Conservation (phyloP, 2,113 vertebrate species). For the Acanthisitta chloris region DNA sequence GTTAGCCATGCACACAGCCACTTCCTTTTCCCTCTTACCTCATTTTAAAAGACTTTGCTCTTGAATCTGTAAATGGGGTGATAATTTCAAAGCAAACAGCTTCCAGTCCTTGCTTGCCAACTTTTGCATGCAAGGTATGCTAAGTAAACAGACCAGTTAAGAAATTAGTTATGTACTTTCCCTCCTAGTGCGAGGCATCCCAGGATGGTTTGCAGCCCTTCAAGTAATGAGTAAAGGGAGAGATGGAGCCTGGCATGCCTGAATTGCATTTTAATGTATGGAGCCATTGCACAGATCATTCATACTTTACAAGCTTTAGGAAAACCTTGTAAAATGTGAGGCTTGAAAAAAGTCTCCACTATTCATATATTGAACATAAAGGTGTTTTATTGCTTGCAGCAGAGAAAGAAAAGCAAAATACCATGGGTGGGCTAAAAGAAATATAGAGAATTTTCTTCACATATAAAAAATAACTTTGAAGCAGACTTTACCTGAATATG, state of each 20-base stretch:
- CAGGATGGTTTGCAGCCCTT: not conserved
- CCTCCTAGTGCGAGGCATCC: not conserved
- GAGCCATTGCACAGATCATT: not conserved
- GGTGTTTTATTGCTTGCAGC: not conserved
- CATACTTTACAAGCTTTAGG: not conserved
- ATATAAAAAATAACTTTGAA: not conserved
- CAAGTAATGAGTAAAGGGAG: not conserved
- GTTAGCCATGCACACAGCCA: not conserved
- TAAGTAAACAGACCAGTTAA: slow-evolving; percentile 58
- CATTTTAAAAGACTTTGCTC: slow-evolving; percentile 37
- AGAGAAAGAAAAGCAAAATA: not conserved
- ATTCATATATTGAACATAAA: not conserved
- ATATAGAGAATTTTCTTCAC: not conserved
- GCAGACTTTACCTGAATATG: not conserved
- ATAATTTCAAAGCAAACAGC: slow-evolving; percentile 69
- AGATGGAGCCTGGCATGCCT: not conserved
- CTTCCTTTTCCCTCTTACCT: slow-evolving; percentile 59
- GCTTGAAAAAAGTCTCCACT: not conserved
- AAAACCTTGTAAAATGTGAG: not conserved
- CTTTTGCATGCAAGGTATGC: slow-evolving; percentile 54
- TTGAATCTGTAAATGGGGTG: slow-evolving; percentile 63
- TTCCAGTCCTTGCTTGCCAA: slow-evolving; percentile 46
- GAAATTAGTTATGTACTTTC: slow-evolving; percentile 30
- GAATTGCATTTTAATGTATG: not conserved
- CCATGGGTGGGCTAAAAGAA: not conserved